Evolutionary conservation across 2,888 invertebrate species (phyloP).

Genomic region (Chouioia cunea): DNA sequence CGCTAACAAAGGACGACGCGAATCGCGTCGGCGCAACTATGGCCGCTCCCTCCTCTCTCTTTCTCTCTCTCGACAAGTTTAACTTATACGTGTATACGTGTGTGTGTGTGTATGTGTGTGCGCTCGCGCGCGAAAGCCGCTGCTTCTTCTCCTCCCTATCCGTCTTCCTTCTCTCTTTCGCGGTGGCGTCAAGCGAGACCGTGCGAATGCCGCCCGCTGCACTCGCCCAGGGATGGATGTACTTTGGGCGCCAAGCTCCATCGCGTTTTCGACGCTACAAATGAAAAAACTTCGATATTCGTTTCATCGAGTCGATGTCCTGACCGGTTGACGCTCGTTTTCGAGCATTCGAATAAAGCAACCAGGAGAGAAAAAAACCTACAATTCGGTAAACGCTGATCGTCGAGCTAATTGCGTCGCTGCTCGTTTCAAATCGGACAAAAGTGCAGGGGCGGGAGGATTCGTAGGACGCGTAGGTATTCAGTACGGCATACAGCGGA

Average conservation of each 20-base stretch:
- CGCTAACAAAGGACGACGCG: conserved; percentile 41
- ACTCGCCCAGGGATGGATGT: conserved; percentile 22
- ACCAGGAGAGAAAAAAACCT: too few species aligned
- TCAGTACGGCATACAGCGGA: too few species aligned
- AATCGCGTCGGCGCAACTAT: conserved; percentile 40
- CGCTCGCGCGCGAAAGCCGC: conserved; percentile 1
- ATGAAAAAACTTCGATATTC: too few species aligned
- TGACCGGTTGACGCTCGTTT: too few species aligned
- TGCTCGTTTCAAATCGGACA: too few species aligned
- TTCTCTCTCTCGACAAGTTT: too few species aligned
- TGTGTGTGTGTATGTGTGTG: background rate
- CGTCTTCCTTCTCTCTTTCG: conserved; percentile 4
- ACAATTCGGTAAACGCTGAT: too few species aligned
- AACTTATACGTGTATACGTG: background rate
- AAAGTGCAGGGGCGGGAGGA: too few species aligned
- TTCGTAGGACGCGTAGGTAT: too few species aligned
- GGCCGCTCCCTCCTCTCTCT: conserved; percentile 2
- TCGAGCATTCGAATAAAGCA: too few species aligned
- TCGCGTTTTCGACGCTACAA: background rate
- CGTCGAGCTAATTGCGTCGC: background rate
- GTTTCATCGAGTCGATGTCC: too few species aligned
- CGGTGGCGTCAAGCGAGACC: background rate
- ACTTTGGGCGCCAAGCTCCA: conserved; percentile 9
- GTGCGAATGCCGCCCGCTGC: conserved; percentile 32
- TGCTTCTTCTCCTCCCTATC: background rate